Evolutionary conservation across 2,797 vertebrate species (phyloP).

Genomic region (Coregonus suidteri): DNA sequence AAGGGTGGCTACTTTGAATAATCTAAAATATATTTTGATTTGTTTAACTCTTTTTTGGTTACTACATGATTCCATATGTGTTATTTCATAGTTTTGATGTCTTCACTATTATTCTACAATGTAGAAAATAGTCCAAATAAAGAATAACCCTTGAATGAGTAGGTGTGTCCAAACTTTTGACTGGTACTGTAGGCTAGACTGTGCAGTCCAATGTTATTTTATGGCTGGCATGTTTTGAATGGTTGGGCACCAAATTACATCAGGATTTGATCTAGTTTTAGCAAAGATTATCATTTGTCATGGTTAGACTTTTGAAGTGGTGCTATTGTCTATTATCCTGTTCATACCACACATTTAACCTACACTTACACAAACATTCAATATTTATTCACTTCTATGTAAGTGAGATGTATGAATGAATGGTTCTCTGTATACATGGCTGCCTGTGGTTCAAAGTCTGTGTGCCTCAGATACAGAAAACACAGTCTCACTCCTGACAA

Average conservation of each 20-base stretch:
- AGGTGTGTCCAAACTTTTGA: no score
- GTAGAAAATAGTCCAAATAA: no score
- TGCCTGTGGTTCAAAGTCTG: not conserved
- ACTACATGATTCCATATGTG: no score
- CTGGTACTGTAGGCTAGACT: no score
- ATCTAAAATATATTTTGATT: no score
- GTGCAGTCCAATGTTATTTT: not conserved
- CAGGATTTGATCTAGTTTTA: not conserved
- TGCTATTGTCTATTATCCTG: not conserved
- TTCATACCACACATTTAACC: not conserved
- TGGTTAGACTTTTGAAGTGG: not conserved
- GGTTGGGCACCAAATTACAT: not conserved
- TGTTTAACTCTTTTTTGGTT: no score
- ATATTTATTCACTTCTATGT: not conserved
- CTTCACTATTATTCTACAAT: no score
- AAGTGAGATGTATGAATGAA: not conserved
- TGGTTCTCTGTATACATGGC: not conserved
- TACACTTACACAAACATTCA: not conserved
- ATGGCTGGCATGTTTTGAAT: not conserved
- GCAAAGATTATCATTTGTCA: not conserved
- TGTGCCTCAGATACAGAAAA: not conserved
- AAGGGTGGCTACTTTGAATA: no score
- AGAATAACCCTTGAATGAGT: no score
- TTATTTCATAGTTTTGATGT: no score
- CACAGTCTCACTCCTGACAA: conserved; percentile 24